Evolutionary conservation across 2,113 vertebrate species (phyloP).

Genomic region (Gallinago paraguaiae): DNA sequence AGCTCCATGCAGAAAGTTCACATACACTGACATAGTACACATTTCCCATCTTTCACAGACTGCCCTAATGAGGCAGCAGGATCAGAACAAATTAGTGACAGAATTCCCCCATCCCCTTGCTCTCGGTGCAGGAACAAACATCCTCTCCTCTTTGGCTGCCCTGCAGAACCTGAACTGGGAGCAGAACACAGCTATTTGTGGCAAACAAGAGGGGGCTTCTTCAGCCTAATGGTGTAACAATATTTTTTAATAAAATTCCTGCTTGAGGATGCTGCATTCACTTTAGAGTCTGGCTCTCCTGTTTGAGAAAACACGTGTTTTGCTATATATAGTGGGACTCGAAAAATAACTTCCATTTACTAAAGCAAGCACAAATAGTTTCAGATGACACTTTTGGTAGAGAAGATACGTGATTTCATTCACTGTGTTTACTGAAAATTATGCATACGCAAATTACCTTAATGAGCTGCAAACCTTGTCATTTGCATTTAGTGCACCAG

Average conservation of each 20-base stretch:
- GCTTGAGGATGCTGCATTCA: background rate
- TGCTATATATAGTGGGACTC: slow-evolving; percentile 19
- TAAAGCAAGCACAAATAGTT: slow-evolving; percentile 52
- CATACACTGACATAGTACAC: slow-evolving; percentile 8
- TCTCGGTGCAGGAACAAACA: background rate
- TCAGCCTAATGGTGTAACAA: background rate
- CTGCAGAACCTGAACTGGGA: background rate
- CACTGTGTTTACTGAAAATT: slow-evolving; percentile 64
- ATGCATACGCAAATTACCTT: slow-evolving; percentile 67
- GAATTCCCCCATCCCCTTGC: slow-evolving; percentile 10
- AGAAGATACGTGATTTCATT: slow-evolving; percentile 50
- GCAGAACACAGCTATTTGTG: background rate
- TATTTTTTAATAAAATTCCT: background rate
- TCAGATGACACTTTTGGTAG: slow-evolving; percentile 47
- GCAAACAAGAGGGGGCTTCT: background rate
- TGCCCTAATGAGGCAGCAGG: slow-evolving; percentile 63
- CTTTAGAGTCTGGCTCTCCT: background rate
- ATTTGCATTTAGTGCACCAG: slow-evolving; percentile 31
- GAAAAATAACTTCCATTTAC: slow-evolving; percentile 36
- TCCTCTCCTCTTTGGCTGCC: background rate
- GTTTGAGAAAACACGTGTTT: slow-evolving; percentile 23
- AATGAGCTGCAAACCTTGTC: slow-evolving; percentile 65
- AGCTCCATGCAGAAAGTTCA: slow-evolving; percentile 50
- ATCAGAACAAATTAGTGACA: slow-evolving; percentile 71
- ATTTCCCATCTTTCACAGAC: slow-evolving; percentile 11